phyloP scores from a whole-genome alignment of 2,113 vertebrate genomes.

The Gobiocypris rarus region DNA sequence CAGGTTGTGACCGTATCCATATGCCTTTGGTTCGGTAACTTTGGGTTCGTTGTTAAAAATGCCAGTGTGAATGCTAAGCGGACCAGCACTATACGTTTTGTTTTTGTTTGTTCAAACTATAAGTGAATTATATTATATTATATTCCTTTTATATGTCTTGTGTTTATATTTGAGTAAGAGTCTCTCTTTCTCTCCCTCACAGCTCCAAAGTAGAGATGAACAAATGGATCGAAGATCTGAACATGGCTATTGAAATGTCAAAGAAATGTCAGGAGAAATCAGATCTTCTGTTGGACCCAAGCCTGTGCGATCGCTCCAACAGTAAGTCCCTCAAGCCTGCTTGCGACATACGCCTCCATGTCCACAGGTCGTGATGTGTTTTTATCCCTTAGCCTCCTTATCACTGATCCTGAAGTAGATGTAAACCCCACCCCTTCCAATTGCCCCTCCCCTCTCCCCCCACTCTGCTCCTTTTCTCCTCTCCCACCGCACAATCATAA shows the following conservation, averaged over 20 bases:
- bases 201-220: constrained; percentile 92
- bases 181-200: constrained; percentile 14
- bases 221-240: constrained; percentile 93
- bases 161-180: background rate
- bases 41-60: no score
- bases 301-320: constrained; percentile 71
- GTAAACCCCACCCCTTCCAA: constrained; percentile 34
- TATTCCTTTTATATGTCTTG: background rate
- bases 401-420: constrained; percentile 34
- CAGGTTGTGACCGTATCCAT: no score
- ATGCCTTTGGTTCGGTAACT: no score
- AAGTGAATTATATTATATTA: no score
- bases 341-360: background rate
- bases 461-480: constrained; percentile 53
- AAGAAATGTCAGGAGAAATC: constrained; percentile 82
- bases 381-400: background rate
- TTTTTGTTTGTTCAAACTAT: no score
- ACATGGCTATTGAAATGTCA: constrained; percentile 85
- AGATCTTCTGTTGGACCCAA: constrained; percentile 73
- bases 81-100: no score
- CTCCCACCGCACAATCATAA: constrained; percentile 61
- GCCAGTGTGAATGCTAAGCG: no score
- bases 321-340: constrained; percentile 76
- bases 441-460: constrained; percentile 35
- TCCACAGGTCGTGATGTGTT: constrained; percentile 59